Conservation (phyloP, 2,888 invertebrate genomes). For the Hoplodrina ambigua region DNA sequence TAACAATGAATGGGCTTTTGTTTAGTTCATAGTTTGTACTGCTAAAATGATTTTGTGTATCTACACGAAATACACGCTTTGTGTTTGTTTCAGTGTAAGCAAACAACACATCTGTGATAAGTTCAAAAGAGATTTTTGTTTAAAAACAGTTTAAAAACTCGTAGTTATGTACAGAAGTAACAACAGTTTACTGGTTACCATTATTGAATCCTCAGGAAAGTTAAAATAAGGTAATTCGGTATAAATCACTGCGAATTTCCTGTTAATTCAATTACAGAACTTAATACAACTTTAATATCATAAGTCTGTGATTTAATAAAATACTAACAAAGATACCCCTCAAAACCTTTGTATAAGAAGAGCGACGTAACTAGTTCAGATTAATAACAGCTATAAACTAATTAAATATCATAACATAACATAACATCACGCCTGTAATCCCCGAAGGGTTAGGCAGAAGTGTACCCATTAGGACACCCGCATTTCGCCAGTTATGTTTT, state of each 20-base stretch:
- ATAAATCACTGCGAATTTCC: too few relatives aligned
- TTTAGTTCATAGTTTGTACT: background rate
- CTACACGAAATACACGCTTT: background rate
- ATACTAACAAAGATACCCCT: background rate
- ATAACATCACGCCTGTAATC: too few relatives aligned
- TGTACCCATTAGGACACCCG: too few relatives aligned
- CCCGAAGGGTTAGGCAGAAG: too few relatives aligned
- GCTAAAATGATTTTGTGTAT: background rate
- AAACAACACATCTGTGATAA: too few relatives aligned
- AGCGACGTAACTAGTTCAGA: background rate
- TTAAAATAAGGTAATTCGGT: background rate
- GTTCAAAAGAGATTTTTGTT: too few relatives aligned
- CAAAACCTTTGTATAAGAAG: background rate
- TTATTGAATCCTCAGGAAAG: background rate
- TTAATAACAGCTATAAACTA: background rate
- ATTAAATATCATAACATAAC: too few relatives aligned
- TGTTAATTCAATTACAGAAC: too few relatives aligned
- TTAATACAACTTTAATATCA: background rate
- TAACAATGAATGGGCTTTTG: slow-evolving; percentile 7
- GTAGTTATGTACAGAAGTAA: too few relatives aligned
- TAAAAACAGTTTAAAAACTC: too few relatives aligned
- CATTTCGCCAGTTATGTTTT: too few relatives aligned
- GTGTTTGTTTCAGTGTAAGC: background rate
- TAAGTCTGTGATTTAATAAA: background rate
- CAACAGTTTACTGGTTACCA: background rate